These are phyloP conservation scores for Aurelia sp. DNA, from an alignment of 30 jellyfish, hydroid and myxozoan species.

Conservation along the genomic window DNA sequence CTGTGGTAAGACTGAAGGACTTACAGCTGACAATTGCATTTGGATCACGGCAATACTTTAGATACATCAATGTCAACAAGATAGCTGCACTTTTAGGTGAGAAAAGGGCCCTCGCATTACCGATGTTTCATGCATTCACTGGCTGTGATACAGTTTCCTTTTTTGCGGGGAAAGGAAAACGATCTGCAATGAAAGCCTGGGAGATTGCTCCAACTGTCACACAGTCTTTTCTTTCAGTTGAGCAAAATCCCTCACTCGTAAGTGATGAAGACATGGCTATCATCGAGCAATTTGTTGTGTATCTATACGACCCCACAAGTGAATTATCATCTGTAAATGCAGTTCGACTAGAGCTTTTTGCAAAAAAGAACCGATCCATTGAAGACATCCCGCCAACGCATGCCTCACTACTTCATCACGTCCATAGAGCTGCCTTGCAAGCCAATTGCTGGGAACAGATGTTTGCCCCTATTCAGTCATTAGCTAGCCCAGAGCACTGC, in stretches of 20 bases:
- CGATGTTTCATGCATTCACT: conserved; percentile 14
- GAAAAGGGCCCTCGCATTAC: conserved; percentile 40
- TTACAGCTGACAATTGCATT: conserved; percentile 30
- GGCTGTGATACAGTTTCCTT: no score
- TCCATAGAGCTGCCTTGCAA: no score
- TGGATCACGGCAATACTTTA: conserved; percentile 38
- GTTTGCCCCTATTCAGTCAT: conserved; percentile 24
- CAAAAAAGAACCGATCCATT: no score
- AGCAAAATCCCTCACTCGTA: conserved; percentile 5
- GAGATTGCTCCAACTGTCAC: conserved; percentile 31
- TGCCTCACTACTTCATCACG: no score
- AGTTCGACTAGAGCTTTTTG: no score
- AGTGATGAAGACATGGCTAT: conserved; percentile 41
- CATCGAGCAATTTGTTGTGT: conserved; percentile 36
- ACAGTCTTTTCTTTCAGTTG: conserved; percentile 38
- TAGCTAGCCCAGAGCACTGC: conserved; percentile 37
- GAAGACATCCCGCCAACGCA: no score
- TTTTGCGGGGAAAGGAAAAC: conserved; percentile 34
- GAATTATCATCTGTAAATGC: no score
- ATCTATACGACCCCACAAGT: conserved; percentile 2
- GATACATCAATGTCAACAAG: conserved; percentile 41
- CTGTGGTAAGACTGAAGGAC: conserved; percentile 25
- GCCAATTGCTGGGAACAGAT: conserved; percentile 51
- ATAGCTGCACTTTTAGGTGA: conserved; percentile 35
- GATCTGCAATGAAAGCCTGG: conserved; percentile 43